Conservation (phyloP, 2,797 vertebrate species). For the Liparis tanakae region DNA sequence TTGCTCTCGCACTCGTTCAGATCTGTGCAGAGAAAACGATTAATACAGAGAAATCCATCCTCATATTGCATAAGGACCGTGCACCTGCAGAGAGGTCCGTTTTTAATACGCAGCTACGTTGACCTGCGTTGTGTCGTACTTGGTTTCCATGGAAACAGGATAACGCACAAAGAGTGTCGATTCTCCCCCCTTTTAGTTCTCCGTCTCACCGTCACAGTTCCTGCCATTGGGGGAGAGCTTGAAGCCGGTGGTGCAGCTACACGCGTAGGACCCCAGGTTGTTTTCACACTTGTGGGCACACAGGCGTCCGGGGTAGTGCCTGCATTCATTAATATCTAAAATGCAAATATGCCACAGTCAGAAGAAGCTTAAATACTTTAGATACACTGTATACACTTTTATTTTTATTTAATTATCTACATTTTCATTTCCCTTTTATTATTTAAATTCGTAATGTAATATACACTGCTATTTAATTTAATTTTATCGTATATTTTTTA, state of each 20-base stretch:
- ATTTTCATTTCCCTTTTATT: too few relatives aligned
- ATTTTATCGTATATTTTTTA: too few relatives aligned
- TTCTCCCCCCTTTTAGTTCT: not conserved
- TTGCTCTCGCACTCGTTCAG: slow-evolving; percentile 92
- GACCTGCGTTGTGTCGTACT: not conserved
- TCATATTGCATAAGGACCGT: not conserved
- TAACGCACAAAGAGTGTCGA: not conserved
- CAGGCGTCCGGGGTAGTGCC: slow-evolving; percentile 92
- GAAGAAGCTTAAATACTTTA: too few relatives aligned
- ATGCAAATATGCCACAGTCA: slow-evolving; percentile 3
- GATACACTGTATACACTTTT: too few relatives aligned
- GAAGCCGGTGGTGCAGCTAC: slow-evolving; percentile 94
- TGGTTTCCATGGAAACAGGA: not conserved
- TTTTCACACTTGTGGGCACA: slow-evolving; percentile 98
- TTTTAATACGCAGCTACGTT: not conserved
- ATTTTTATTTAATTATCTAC: too few relatives aligned
- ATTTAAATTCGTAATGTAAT: too few relatives aligned
- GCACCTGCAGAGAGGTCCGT: not conserved
- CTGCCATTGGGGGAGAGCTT: slow-evolving; percentile 87
- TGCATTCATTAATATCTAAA: slow-evolving; percentile 95
- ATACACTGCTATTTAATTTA: too few relatives aligned
- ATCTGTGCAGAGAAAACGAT: slow-evolving; percentile 77
- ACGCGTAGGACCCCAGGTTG: slow-evolving; percentile 90
- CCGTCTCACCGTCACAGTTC: slow-evolving; percentile 90
- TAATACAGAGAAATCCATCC: not conserved